Base-by-base conservation (phyloP, 2,888 invertebrate genomes). In the Agelastica alni region DNA sequence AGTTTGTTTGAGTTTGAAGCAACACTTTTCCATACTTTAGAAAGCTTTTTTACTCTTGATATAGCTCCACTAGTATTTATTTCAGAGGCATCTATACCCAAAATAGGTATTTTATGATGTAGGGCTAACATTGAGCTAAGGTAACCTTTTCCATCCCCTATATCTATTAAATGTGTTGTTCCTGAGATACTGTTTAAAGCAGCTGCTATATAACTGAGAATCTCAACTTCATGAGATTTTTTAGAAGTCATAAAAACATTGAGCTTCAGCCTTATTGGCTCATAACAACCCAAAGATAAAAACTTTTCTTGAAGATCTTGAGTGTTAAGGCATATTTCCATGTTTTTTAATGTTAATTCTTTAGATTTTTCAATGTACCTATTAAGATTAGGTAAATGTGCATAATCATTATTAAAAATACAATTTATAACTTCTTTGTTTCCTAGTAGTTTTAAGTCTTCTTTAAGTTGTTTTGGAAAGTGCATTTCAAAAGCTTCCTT, bases 131-230 rank as follows among this genome's bases (percentile, higher is more conserved):
- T 83, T 0, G 88, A 86, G 32, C 91, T 88, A 28, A 95, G 78
- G 74, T 93, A 91, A 0, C 94, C 96, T 70, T 91, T 89, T 0
- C 96, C 96, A 68, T 93, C 93, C 0, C 96, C 96, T 32, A 92
- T 85, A 72, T 96, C 96, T 10, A 95, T 80, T 31, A 90, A 78
- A 74, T 83, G 81, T 3, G 73, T 64, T 2, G 75, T 71, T 68
- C 73, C 51, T 12, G 71, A 66, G 26, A 71, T 59, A 10, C 69
- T 62, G 13, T 75, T 71, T 5, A 89, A 70, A 1, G 81, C 78
- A 1, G 84, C 80, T 0, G 85, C 80, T 1, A 88, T 73, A 0
- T 77, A 77, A 0, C 87, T 85, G 75, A 88, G 82, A 9, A 81
- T 77, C 71, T 86, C 83, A 0, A 88, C 87, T 81, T 93, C 93